Percentiles rank a stretch among this genome's conserved stretches.
Conservation (phyloP, 1,140 invertebrate genomes). For the Drosophila trapezifrons region DNA sequence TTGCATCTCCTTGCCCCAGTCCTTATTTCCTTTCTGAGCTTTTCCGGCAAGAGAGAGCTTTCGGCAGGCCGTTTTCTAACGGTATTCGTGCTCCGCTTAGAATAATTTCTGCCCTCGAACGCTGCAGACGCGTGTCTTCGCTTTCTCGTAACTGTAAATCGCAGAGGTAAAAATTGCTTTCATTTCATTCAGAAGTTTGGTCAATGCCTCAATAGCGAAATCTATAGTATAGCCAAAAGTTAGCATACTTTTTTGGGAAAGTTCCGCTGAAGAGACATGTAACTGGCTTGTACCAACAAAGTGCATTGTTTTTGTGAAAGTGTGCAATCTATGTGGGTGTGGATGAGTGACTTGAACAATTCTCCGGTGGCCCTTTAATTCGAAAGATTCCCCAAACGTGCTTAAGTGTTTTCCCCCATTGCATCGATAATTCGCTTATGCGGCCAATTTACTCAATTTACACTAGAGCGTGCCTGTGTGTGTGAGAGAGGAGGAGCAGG, state of each 20-base stretch:
- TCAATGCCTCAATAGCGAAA: slow-evolving; percentile 1
- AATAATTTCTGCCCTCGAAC: slow-evolving; percentile 59
- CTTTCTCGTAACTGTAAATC: slow-evolving; percentile 19
- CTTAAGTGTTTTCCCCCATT: slow-evolving; percentile 66
- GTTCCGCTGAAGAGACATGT: background rate
- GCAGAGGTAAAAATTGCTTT: slow-evolving; percentile 38
- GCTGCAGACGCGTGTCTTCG: slow-evolving; percentile 46
- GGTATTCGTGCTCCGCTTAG: slow-evolving; percentile 41
- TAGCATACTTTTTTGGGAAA: slow-evolving; percentile 43
- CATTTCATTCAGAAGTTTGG: slow-evolving; percentile 11
- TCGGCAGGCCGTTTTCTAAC: slow-evolving; percentile 17
- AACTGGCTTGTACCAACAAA: slow-evolving; percentile 11
- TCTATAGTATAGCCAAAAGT: slow-evolving; percentile 4
- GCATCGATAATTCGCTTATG: slow-evolving; percentile 79
- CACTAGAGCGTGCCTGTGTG: slow-evolving; percentile 14
- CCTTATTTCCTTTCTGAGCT: slow-evolving; percentile 4
- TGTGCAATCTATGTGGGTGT: slow-evolving; percentile 1
- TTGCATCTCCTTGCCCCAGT: too few species aligned
- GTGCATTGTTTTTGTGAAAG: slow-evolving; percentile 1
- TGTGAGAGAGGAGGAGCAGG: slow-evolving; percentile 21
- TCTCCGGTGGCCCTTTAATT: slow-evolving; percentile 39
- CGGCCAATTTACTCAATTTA: slow-evolving; percentile 72
- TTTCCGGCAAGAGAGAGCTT: slow-evolving; percentile 47
- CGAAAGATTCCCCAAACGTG: slow-evolving; percentile 59
- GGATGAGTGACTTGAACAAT: slow-evolving; percentile 9